A percentile compares a stretch with the other conserved stretches of the same genome.
phyloP scores from a whole-genome alignment of 2,113 vertebrate species.

The Pelecanus crispus region DNA sequence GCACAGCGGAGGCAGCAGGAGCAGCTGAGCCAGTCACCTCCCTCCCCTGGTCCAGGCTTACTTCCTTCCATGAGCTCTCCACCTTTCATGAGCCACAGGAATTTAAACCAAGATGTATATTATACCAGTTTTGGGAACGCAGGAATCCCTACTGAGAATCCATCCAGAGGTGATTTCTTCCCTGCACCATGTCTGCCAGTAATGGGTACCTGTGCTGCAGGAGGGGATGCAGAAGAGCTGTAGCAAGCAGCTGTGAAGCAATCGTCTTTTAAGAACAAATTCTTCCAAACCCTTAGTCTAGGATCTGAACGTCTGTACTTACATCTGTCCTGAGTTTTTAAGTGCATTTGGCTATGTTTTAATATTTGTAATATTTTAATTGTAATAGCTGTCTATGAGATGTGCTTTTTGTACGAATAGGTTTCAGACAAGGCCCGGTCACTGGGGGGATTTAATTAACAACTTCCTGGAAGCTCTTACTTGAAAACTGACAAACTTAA shows the following conservation, averaged over 20 bases:
- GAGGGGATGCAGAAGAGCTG: neutral
- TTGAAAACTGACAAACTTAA: neutral
- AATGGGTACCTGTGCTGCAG: neutral
- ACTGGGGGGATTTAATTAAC: neutral
- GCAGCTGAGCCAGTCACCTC: rapidly evolving
- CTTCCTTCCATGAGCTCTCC: neutral
- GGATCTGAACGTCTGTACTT: neutral
- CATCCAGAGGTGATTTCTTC: neutral
- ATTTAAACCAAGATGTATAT: neutral
- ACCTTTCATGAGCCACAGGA: neutral
- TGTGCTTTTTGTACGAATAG: neutral
- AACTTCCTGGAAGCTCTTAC: neutral
- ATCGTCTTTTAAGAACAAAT: neutral
- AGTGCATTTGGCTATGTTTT: neutral
- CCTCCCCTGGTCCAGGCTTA: neutral
- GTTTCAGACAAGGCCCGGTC: neutral
- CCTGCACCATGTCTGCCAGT: neutral
- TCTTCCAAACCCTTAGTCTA: neutral
- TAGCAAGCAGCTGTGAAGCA: neutral
- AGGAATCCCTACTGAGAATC: neutral
- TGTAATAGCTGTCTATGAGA: neutral
- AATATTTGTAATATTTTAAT: neutral
- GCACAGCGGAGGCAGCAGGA: neutral
- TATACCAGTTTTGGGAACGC: neutral
- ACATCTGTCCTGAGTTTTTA: neutral